phyloP scores from a whole-genome alignment of 1,140 invertebrate species.

The Globodera ellingtonae region DNA sequence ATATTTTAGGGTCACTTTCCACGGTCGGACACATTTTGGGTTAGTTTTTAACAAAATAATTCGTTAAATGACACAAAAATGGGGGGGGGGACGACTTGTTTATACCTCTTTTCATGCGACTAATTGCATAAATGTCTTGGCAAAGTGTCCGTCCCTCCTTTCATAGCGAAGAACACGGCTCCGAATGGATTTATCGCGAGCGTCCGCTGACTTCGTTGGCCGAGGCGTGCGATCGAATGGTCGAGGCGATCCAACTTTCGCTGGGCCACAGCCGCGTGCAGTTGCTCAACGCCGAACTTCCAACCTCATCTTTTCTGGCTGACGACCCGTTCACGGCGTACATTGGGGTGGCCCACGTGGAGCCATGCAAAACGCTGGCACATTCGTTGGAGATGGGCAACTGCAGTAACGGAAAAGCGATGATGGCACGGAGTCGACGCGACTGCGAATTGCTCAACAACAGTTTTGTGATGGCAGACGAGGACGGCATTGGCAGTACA shows the following conservation, averaged over 20 bases:
- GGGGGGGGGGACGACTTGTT: slow-evolving; percentile 74
- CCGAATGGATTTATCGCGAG: slow-evolving; percentile 93
- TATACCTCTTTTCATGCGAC: no score
- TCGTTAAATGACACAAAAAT: no score
- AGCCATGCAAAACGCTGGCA: slow-evolving; percentile 33
- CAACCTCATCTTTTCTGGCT: neutral
- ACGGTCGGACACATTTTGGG: slow-evolving; percentile 71
- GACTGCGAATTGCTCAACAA: neutral
- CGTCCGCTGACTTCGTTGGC: slow-evolving; percentile 88
- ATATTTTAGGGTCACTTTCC: slow-evolving; percentile 84
- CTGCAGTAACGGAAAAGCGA: neutral
- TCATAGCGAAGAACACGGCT: slow-evolving; percentile 80
- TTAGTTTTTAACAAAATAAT: slow-evolving; percentile 2
- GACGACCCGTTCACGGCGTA: slow-evolving; percentile 73
- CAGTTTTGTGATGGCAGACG: neutral
- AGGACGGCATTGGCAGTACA: neutral
- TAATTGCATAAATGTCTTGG: no score
- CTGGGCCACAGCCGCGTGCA: slow-evolving; percentile 54
- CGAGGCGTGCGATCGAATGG: slow-evolving; percentile 84
- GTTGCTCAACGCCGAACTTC: slow-evolving; percentile 41
- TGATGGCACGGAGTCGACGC: neutral
- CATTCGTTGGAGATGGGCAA: neutral
- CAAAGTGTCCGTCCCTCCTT: slow-evolving; percentile 13
- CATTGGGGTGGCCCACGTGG: slow-evolving; percentile 53
- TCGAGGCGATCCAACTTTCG: slow-evolving; percentile 39